phyloP scores from a whole-genome alignment of 2,888 invertebrate genomes.

The Electrophaes corylata region DNA sequence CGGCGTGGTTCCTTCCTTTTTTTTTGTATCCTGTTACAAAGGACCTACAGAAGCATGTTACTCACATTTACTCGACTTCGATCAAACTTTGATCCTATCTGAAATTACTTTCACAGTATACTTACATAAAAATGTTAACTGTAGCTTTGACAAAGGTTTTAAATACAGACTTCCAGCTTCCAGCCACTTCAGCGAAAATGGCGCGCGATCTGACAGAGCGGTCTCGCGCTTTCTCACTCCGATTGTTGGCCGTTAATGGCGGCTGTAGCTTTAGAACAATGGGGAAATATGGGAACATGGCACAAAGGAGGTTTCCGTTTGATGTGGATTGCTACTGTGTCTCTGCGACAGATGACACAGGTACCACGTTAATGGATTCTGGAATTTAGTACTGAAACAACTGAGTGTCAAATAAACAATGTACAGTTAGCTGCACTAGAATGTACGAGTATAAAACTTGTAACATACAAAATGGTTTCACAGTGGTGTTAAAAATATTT shows the following conservation, averaged over 20 bases:
- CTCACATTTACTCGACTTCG: no score
- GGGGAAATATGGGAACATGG: slow-evolving; percentile 64
- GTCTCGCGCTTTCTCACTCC: slow-evolving; percentile 64
- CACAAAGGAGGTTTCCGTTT: slow-evolving; percentile 75
- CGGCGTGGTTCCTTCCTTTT: no score
- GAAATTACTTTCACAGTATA: slow-evolving; percentile 11
- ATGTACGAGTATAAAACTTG: no score
- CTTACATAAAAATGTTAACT: slow-evolving; percentile 12
- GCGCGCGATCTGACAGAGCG: slow-evolving; percentile 72
- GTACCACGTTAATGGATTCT: slow-evolving; percentile 25
- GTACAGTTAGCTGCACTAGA: no score
- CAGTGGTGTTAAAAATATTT: no score
- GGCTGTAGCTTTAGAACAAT: slow-evolving; percentile 70
- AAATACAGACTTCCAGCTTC: slow-evolving; percentile 41
- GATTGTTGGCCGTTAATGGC: slow-evolving; percentile 77
- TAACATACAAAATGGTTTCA: no score
- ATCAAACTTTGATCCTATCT: background rate
- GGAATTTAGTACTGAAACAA: slow-evolving; percentile 1
- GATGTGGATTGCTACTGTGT: slow-evolving; percentile 67
- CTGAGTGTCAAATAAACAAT: no score
- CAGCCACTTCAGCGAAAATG: slow-evolving; percentile 60
- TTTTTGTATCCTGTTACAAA: no score
- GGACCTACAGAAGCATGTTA: no score
- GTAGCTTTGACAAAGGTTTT: slow-evolving; percentile 39
- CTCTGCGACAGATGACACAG: slow-evolving; percentile 14